Percentiles rank a stretch among this genome's conserved stretches.
Evolutionary conservation across 2,797 vertebrate species (phyloP).

Genomic region (Rhinophrynus dorsalis): DNA sequence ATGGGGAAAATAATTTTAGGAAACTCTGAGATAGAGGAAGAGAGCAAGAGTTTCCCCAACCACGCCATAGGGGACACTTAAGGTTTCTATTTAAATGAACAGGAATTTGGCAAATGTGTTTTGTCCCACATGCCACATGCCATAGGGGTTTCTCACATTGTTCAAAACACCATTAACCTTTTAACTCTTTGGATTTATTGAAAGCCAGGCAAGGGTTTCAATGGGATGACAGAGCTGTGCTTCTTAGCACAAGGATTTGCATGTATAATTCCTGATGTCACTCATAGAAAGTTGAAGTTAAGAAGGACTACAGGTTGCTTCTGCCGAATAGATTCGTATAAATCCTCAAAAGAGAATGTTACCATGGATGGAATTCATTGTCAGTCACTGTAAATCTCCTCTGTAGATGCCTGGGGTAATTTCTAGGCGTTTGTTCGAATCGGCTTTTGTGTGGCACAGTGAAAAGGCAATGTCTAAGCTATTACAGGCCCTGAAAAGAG

Average conservation of each 20-base stretch:
- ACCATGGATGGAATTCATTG: neutral
- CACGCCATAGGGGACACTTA: no score
- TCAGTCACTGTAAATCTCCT: neutral
- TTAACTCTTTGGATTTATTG: no score
- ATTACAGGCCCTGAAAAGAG: slow-evolving; percentile 22
- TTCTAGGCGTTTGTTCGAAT: neutral
- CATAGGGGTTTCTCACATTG: no score
- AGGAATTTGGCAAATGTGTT: no score
- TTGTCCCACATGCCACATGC: no score
- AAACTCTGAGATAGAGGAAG: no score
- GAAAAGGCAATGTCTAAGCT: slow-evolving; percentile 18
- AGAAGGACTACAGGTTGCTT: slow-evolving; percentile 3
- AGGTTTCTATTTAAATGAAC: no score
- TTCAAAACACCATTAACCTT: no score
- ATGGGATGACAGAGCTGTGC: no score
- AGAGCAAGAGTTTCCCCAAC: no score
- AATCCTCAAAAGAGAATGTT: slow-evolving; percentile 3
- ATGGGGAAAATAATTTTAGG: no score
- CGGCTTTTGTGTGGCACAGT: slow-evolving; percentile 14
- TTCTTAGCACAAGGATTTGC: neutral
- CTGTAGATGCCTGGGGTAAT: neutral
- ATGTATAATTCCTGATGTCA: neutral
- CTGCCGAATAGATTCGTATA: neutral
- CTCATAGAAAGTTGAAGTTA: neutral
- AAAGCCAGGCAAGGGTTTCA: no score